phyloP scores from a whole-genome alignment of 2,113 vertebrate genomes.

The Poecilia latipinna region DNA sequence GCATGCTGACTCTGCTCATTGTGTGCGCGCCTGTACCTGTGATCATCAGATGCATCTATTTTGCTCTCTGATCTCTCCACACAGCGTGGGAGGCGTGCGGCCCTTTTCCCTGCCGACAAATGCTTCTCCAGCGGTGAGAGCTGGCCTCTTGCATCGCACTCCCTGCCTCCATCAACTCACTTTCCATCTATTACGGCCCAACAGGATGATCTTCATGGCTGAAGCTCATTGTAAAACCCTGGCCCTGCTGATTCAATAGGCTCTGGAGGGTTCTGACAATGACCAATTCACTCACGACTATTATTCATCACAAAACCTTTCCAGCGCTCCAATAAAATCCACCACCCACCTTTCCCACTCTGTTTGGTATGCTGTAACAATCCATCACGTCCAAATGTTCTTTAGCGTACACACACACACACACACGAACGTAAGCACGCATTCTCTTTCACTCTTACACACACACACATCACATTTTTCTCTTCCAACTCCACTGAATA shows the following conservation, averaged over 20 bases:
- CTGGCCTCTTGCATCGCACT: slow-evolving; percentile 61
- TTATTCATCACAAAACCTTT: slow-evolving; percentile 79
- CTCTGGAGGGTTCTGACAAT: slow-evolving; percentile 74
- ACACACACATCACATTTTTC: slow-evolving; percentile 49
- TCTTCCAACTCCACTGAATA: slow-evolving; percentile 60
- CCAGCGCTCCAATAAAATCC: slow-evolving; percentile 70
- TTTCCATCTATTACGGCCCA: slow-evolving; percentile 72
- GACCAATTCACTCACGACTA: slow-evolving; percentile 76
- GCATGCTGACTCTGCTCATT: slow-evolving; percentile 43
- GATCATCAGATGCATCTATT: slow-evolving; percentile 51
- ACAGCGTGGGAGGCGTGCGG: slow-evolving; percentile 67
- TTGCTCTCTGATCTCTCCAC: slow-evolving; percentile 62
- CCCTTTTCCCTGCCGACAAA: slow-evolving; percentile 66
- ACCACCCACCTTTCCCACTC: slow-evolving; percentile 71
- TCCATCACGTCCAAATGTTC: slow-evolving; percentile 73
- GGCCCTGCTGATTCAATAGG: slow-evolving; percentile 71
- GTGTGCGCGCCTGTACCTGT: slow-evolving; percentile 18
- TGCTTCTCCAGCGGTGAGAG: slow-evolving; percentile 53
- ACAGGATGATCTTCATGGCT: slow-evolving; percentile 66
- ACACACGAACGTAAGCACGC: slow-evolving; percentile 20
- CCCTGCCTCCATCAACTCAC: slow-evolving; percentile 75
- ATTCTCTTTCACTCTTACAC: slow-evolving; percentile 6
- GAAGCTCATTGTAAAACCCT: slow-evolving; percentile 69
- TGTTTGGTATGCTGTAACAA: slow-evolving; percentile 74
- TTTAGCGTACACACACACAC: slow-evolving; percentile 28